Base-by-base conservation (phyloP, 1,140 invertebrate species). In the Melanaphis sacchari region DNA sequence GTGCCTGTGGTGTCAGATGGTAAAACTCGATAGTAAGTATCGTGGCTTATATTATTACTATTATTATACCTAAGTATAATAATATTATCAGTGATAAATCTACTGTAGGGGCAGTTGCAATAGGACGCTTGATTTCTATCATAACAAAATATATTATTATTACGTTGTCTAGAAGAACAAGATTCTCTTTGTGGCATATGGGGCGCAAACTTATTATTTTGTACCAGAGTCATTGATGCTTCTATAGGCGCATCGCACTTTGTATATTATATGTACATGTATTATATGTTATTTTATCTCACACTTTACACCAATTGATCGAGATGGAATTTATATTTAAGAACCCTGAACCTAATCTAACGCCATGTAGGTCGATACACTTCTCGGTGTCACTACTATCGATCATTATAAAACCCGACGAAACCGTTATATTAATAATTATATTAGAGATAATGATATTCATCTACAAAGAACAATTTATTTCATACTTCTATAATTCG, bases 41-140 rank as follows among this genome's bases (percentile, higher is more conserved):
- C 59, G 59, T n/a, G 59, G 59, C 18, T 76, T 76, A n/a, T 76
- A 76, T 76, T 76, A 76, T 66, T 66, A 66, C 59, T 76, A 76
- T 76, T 76, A 76, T 76, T 76, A n/a, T n/a, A 76, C 31, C 59
- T 21, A 76, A 76, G 59, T 76, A 49, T 49, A 49, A 49, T 49
- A 49, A 66, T n/a, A 66, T n/a, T 66, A 76, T 76, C 59, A 76
- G 59, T 76, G 59, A 76, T n/a, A n/a, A 76, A 76, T 66, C 59
- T 76, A 76, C n/a, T 76, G 59, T 36, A 76, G 31, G 59, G 31
- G 59, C 59, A n/a, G 15, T 76, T 18, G 59, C 31, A 15, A 76
- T 18, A n/a, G 4, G 15, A n/a, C 15, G 3, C 15, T n/a, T 7
- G 59, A 76, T 76, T 76, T 76, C 15, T 76, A n/a, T 76, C 18